Conservation (phyloP, 92 coral and sea anemone species). For the Parazoanthus atlanticus region DNA sequence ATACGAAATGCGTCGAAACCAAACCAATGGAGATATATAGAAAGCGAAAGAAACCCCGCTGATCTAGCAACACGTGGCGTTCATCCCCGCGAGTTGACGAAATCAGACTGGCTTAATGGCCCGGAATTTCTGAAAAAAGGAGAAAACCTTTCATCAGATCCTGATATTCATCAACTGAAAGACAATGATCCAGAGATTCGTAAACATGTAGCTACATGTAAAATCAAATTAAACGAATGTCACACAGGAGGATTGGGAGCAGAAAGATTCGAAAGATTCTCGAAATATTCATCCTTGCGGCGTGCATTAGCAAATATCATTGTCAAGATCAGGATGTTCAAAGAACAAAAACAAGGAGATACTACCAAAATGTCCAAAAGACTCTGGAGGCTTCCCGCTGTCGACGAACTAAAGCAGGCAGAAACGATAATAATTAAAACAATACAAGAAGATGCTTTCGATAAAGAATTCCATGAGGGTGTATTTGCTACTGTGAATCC, state of each 20-base stretch:
- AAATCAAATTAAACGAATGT: too few relatives aligned
- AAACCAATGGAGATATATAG: conserved; percentile 49
- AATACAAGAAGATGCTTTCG: conserved; percentile 26
- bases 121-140: conserved; percentile 29
- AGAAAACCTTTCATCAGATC: background rate
- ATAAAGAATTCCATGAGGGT: background rate
- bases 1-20: conserved; percentile 49
- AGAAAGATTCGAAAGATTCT: too few relatives aligned
- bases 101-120: conserved; percentile 46
- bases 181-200: too few relatives aligned
- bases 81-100: background rate
- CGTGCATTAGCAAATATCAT: too few relatives aligned
- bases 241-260: too few relatives aligned
- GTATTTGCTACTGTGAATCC: background rate
- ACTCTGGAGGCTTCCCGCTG: conserved; percentile 8
- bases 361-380: background rate
- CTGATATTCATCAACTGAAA: background rate
- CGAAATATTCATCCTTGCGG: too few relatives aligned
- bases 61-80: conserved; percentile 48
- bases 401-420: conserved; percentile 15
- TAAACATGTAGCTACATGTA: too few relatives aligned
- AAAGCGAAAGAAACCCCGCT: conserved; percentile 46
- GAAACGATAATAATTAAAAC: conserved; percentile 23
- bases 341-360: background rate
- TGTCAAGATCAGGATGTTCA: conserved; percentile 11